Conservation (phyloP, 2,888 invertebrate species). For the Zhengitettix transpicula region DNA sequence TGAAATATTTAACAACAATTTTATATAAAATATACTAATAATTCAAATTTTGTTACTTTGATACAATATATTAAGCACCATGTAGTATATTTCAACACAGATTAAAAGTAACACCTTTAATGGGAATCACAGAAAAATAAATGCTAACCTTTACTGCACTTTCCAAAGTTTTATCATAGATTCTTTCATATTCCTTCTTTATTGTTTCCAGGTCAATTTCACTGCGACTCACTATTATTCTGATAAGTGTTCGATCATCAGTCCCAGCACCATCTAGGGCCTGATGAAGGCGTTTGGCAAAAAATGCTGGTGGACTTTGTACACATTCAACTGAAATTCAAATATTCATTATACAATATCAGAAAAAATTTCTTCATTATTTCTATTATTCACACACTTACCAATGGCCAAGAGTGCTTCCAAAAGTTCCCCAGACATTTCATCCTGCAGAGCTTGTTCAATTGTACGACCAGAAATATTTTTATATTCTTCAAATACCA, state of each 20-base stretch:
- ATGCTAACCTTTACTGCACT: constrained; percentile 41
- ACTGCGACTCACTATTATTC: constrained; percentile 50
- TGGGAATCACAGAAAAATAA: too few relatives aligned
- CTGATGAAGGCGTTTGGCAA: constrained; percentile 45
- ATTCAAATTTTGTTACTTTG: too few relatives aligned
- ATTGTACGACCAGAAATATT: constrained; percentile 52
- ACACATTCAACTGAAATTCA: constrained; percentile 49
- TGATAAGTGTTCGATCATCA: constrained; percentile 50
- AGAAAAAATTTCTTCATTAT: too few relatives aligned
- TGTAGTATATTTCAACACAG: too few relatives aligned
- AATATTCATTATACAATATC: constrained; percentile 2
- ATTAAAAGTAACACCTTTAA: too few relatives aligned
- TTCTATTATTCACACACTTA: constrained; percentile 22
- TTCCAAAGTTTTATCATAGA: constrained; percentile 49
- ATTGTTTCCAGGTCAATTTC: constrained; percentile 54
- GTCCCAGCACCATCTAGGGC: constrained; percentile 57
- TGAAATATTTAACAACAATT: constrained; percentile 20
- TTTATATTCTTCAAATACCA: constrained; percentile 58
- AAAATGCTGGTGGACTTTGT: constrained; percentile 46
- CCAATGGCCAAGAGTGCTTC: constrained; percentile 54
- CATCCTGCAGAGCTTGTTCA: constrained; percentile 51
- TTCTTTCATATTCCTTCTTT: constrained; percentile 49
- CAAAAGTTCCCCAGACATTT: constrained; percentile 46
- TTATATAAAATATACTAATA: too few relatives aligned
- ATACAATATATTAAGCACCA: too few relatives aligned